Evolutionary conservation across 2,113 vertebrate genomes (phyloP), one percentile per base, ranked within the genome.

Genomic region (Sialia sialis): DNA sequence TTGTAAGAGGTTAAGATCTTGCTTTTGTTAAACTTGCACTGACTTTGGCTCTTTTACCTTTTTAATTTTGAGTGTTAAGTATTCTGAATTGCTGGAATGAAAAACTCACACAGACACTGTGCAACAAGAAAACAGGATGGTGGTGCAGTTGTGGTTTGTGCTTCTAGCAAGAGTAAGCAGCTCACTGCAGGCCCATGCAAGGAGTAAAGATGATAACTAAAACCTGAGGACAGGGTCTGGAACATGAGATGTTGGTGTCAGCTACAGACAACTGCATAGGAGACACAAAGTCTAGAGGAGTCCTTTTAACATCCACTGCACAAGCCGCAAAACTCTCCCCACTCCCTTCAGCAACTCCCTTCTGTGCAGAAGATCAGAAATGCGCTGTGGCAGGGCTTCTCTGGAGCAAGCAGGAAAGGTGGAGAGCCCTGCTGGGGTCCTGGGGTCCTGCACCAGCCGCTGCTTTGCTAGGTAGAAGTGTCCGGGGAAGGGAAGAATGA

Each of bases 181-280:
- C 66, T 88, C 29, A 67, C 62, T 74, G 69, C 72, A 84, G 77
- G 88, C 74, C 63, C 1, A 3, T 69, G 91, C 46, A 75, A 68
- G 69, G 90, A 84, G 38, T 76, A n/a, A 78, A 90, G 94, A 89
- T 69, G 93, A 59, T 36, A 75, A 46, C 43, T 87, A 90, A 90
- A 94, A 91, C 43, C 64, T 89, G 93, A 90, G 91, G 75, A 88
- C 81, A 78, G 81, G 80, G 20, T 74, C 70, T 93, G 96, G 88
- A 96, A 96, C 76, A 73, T 94, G 96, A 96, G 75, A 83, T 80
- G 54, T 55, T 74, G 87, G 64, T 87, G 59, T 96, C 96, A 94
- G 90, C 94, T 92, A 80, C 58, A 11, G 95, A 94, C 95, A 96
- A 92, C 96, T 95, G 92, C 10, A 4, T 4, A 66, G 96, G 96